These are phyloP conservation scores for Mythimna ferrago DNA, from an alignment of 2,888 invertebrate genomes.

Conservation along the genomic window DNA sequence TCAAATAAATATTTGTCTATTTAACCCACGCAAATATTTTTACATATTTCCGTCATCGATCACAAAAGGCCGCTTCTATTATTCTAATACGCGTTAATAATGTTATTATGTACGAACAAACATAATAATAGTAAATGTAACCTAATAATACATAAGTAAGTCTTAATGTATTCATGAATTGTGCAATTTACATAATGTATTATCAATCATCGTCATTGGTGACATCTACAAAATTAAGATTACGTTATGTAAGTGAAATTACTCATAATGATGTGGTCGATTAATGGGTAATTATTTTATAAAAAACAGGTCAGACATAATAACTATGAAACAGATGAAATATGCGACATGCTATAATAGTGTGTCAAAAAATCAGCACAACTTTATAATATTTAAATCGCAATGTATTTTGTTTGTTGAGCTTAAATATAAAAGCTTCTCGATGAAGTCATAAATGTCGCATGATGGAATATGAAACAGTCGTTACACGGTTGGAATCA, in stretches of 20 bases:
- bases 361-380: not conserved
- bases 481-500: constrained; percentile 20
- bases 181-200: constrained; percentile 43
- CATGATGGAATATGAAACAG: constrained; percentile 40
- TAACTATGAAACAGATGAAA: constrained; percentile 5
- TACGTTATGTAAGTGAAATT: constrained; percentile 38
- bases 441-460: constrained; percentile 34
- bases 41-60: constrained; percentile 28
- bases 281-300: constrained; percentile 28
- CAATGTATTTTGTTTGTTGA: constrained; percentile 3
- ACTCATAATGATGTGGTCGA: constrained; percentile 31
- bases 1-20: constrained; percentile 40
- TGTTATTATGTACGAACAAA: constrained; percentile 25
- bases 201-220: constrained; percentile 52
- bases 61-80: constrained; percentile 28
- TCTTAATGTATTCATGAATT: constrained; percentile 48
- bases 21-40: constrained; percentile 35
- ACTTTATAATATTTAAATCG: not conserved
- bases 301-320: constrained; percentile 5
- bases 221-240: constrained; percentile 55
- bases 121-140: constrained; percentile 48
- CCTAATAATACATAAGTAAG: constrained; percentile 47
- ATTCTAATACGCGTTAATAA: constrained; percentile 30
- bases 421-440: constrained; percentile 21
- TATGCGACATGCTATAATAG: not conserved